Evolutionary conservation across 2,797 vertebrate genomes (phyloP).

Genomic region (Euthynnus affinis): DNA sequence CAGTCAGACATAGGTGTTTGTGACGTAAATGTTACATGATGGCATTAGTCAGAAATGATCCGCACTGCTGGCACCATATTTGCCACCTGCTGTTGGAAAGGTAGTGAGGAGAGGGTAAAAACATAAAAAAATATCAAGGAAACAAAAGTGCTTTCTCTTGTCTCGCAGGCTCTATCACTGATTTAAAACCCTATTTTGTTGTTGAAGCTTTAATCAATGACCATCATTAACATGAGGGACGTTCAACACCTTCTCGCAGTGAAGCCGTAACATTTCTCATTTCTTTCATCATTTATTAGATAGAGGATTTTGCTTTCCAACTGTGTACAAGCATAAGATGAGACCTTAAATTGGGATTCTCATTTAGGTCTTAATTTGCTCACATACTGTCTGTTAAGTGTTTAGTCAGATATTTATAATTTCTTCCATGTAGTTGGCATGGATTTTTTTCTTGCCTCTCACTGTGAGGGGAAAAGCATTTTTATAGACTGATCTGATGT

Average conservation of each 20-base stretch:
- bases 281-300: constrained; percentile 31
- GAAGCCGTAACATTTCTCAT: constrained; percentile 23
- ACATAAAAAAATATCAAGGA: not conserved
- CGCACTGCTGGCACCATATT: not conserved
- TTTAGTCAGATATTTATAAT: constrained; percentile 9
- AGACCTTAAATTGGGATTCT: constrained; percentile 24
- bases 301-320: constrained; percentile 14
- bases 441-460: not conserved
- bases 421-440: not conserved
- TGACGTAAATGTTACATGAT: not conserved
- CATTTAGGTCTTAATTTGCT: constrained; percentile 45
- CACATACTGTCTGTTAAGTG: constrained; percentile 34
- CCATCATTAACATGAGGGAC: not conserved
- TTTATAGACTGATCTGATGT: not conserved
- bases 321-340: constrained; percentile 3
- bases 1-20: not conserved
- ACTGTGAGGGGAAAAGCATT: not conserved
- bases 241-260: not conserved
- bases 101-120: not conserved
- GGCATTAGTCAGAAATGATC: not conserved
- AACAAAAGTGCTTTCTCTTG: not conserved
- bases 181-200: not conserved
- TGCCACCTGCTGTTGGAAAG: not conserved
- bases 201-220: constrained; percentile 10
- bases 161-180: not conserved